Base-by-base conservation (phyloP, 2,888 invertebrate genomes). In the Tholera decimalis region DNA sequence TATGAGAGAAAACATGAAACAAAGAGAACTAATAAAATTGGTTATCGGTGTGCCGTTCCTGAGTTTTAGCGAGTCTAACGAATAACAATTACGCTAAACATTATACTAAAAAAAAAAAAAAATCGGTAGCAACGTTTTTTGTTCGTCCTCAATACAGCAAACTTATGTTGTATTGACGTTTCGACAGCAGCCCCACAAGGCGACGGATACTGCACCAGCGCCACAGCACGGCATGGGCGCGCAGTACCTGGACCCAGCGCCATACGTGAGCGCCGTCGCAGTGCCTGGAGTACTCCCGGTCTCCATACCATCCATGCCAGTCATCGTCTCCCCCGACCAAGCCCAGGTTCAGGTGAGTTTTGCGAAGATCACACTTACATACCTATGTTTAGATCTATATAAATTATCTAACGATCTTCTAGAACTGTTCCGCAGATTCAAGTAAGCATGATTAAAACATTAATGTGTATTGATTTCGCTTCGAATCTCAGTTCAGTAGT, bases 171-270 rank as follows among this genome's bases (percentile, higher is more conserved):
- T 15, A 24, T 44, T 44, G 2, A 2, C 7, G 7, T 43, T 8
- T 13, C 30, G 33, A 30, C 49, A 50, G 30, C 49, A 8, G 30
- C 5, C 58, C 2, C 73, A 54, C 15, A 89, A 86, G 74, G 46
- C 33, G 0, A 5, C 61, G 4, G 88, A 88, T 30, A 44, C 83
- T 0, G 26, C 89, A 1, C 84, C 93, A 24, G 87, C 91, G 39
- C 92, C 95, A 9, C 93, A 93, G 73, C 91, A 91, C 76, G 85
- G 84, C 6, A 91, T 94, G 6, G 94, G 92, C 1, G 85, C 91
- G 2, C 93, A 94, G 82, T 95, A 89, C 78, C 66, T 94, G 22
- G 92, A 94, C 54, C 92, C 93, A 2, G 79, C 88, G 5, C 90
- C 92, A 5, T 94, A 90, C 74, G 86, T 92, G 6, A 77, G 86